Evolutionary conservation across 35 echinoderm and acorn worm genomes (phyloP).

Genomic region (Lytechinus pictus): DNA sequence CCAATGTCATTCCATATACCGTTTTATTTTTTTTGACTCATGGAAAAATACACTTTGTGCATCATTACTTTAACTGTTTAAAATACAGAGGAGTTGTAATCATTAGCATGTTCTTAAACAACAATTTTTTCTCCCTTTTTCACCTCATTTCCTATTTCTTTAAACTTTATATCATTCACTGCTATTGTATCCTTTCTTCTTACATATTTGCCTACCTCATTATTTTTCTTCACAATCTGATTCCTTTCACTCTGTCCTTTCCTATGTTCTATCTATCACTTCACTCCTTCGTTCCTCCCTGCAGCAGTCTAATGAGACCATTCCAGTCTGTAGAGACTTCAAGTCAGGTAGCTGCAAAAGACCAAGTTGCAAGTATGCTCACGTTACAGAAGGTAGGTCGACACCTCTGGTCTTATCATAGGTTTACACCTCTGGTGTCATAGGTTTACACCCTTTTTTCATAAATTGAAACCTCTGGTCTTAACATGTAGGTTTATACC

Average conservation of each 20-base stretch:
- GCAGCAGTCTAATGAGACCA: slow-evolving; percentile 87
- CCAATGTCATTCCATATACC: too few species aligned
- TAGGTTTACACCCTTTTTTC: neutral
- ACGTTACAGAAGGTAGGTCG: slow-evolving; percentile 94
- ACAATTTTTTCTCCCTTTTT: neutral
- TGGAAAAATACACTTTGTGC: neutral
- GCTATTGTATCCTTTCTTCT: neutral
- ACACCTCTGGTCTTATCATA: neutral
- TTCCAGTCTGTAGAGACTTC: slow-evolving; percentile 98
- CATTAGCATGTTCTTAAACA: neutral
- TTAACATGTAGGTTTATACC: neutral
- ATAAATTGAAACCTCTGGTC: neutral
- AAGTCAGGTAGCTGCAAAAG: slow-evolving; percentile 98
- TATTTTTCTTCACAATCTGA: neutral
- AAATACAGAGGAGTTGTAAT: neutral
- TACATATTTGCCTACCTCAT: neutral
- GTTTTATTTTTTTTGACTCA: neutral
- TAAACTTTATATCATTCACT: neutral
- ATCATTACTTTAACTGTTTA: neutral
- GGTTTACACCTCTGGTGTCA: neutral
- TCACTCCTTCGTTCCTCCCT: neutral
- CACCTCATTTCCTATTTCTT: neutral
- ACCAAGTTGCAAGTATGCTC: slow-evolving; percentile 97
- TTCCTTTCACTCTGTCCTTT: neutral
- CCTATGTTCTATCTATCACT: neutral